Conservation (phyloP, 2,113 vertebrate species). For the Sialia sialis region DNA sequence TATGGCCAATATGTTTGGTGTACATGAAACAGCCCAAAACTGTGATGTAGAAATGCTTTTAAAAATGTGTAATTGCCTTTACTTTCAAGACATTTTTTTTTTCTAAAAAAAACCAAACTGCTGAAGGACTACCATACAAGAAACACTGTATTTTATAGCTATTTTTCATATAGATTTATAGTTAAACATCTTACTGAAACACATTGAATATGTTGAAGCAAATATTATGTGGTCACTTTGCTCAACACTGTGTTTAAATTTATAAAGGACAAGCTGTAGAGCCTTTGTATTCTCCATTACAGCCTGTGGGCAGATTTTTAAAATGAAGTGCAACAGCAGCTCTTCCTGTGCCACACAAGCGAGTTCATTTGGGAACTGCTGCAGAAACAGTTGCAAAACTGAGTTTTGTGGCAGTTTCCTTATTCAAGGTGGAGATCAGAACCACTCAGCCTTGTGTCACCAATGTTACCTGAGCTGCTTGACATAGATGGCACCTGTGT, state of each 20-base stretch:
- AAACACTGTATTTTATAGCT: slow-evolving; percentile 74
- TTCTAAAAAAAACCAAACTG: slow-evolving; percentile 35
- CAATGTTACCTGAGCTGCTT: neutral
- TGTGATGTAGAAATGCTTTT: slow-evolving; percentile 66
- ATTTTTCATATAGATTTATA: slow-evolving; percentile 74
- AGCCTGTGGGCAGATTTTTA: slow-evolving; percentile 4
- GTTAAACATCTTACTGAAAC: slow-evolving; percentile 70
- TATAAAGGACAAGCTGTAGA: slow-evolving; percentile 14
- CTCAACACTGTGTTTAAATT: slow-evolving; percentile 68
- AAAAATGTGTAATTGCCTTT: slow-evolving; percentile 61
- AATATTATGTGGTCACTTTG: slow-evolving; percentile 61
- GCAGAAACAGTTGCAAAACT: neutral
- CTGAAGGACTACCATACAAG: slow-evolving; percentile 61
- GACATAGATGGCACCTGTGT: neutral
- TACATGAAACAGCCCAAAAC: slow-evolving; percentile 52
- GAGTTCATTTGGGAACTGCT: neutral
- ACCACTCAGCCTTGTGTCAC: neutral
- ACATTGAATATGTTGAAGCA: slow-evolving; percentile 60
- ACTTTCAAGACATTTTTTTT: slow-evolving; percentile 43
- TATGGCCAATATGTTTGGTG: slow-evolving; percentile 27
- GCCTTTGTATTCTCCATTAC: slow-evolving; percentile 18
- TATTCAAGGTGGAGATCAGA: neutral
- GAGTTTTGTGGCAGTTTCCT: neutral
- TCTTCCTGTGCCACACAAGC: neutral
- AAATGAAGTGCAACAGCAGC: slow-evolving; percentile 1